Base-by-base conservation (phyloP, 2,113 vertebrate genomes). In the Poecile atricapillus region DNA sequence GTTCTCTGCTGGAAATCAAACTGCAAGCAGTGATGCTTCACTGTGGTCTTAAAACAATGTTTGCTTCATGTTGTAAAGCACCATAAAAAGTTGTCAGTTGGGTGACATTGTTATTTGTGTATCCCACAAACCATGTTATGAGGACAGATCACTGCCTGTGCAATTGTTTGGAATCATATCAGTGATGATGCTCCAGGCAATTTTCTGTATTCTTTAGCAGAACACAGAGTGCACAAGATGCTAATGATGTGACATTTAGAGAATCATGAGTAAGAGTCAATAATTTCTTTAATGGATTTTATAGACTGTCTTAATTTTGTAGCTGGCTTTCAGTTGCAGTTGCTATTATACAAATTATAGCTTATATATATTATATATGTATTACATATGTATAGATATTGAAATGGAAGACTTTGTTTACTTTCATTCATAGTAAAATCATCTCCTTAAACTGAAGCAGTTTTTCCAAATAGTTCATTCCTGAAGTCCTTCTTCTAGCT, bases 1-100 rank as follows among this genome's bases (percentile, higher is more conserved):
- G 67, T 74, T 28, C 53, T 41, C 28, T 75, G 20, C 44, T 97
- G 58, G 47, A 88, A 96, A 93, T 94, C 65, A 80, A 86, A 78
- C 62, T 94, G 41, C 35, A 90, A 50, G 56, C 41, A n/a, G 9
- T 31, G 59, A 82, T 90, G 76, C 43, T 77, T 74, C 33, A 52
- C 68, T 22, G 7, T 71, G 30, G 13, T 70, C 67, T 85, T 69
- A 90, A 83, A 62, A 77, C 21, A 87, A 56, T 33, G 22, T 87
- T 87, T 82, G 4, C 8, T 68, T 91, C 63, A 8, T 62, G 44
- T 44, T 28, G 10, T 52, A 77, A 89, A 75, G 10, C 44, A 50
- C 60, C 1, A 1, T 41, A 78, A 43, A 84, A 75, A 76, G 74
- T 82, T 77, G 55, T 82, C 62, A 52, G 24, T 37, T 55, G 71